These are phyloP conservation scores for Sphaeramia orbicularis DNA, from an alignment of 2,797 vertebrate genomes.

Conservation along the genomic window DNA sequence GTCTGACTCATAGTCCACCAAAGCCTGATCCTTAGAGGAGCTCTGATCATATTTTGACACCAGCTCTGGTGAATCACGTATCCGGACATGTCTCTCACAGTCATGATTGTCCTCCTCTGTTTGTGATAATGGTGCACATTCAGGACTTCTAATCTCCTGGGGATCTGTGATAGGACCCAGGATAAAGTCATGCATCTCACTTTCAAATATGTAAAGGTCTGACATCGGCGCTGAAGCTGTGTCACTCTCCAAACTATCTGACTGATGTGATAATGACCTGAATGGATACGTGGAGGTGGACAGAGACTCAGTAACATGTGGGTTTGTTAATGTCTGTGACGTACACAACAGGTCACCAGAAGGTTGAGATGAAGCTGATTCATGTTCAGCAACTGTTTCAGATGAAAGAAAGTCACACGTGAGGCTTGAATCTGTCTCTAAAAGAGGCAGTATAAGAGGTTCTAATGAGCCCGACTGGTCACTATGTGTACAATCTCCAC, in stretches of 20 bases:
- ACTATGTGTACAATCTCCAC: constrained; percentile 21
- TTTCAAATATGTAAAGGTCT: constrained; percentile 79
- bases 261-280: constrained; percentile 44
- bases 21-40: constrained; percentile 32
- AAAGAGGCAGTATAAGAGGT: constrained; percentile 24
- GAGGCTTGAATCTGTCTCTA: constrained; percentile 29
- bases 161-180: constrained; percentile 29
- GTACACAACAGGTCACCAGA: neutral
- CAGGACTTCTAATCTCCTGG: constrained; percentile 37
- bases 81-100: constrained; percentile 28
- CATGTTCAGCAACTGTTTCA: constrained; percentile 21
- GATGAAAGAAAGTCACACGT: constrained; percentile 24
- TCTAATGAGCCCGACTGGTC: constrained; percentile 37
- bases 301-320: constrained; percentile 21
- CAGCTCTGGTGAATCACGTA: constrained; percentile 47
- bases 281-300: constrained; percentile 17
- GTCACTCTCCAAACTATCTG: constrained; percentile 60
- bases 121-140: constrained; percentile 43
- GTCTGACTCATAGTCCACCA: constrained; percentile 50
- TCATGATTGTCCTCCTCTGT: constrained; percentile 1
- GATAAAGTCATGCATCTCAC: constrained; percentile 63
- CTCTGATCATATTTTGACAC: constrained; percentile 39
- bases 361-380: constrained; percentile 15
- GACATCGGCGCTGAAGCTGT: constrained; percentile 31
- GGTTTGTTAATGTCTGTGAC: constrained; percentile 24